These are phyloP conservation scores for Heterohyrax brucei DNA, from an alignment of 2,797 vertebrate species.

Conservation along the genomic window DNA sequence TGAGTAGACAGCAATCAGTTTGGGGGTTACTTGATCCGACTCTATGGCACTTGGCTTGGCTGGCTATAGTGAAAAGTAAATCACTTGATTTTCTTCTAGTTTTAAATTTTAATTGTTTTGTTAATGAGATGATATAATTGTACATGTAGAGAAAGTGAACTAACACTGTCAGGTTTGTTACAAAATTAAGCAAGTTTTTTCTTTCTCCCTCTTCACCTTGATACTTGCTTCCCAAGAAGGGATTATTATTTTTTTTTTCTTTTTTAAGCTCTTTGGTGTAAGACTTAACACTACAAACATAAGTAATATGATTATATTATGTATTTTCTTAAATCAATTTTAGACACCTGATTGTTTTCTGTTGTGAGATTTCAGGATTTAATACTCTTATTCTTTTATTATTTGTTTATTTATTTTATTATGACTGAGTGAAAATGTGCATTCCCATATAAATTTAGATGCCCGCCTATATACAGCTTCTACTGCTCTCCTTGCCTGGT, in stretches of 20 bases:
- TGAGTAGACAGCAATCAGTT: too few relatives aligned
- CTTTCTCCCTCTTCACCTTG: not conserved
- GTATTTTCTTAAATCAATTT: conserved; percentile 16
- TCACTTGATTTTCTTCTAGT: not conserved
- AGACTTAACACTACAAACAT: not conserved
- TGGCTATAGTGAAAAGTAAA: not conserved
- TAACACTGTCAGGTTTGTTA: not conserved
- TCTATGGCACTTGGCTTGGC: too few relatives aligned
- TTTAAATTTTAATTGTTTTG: conserved; percentile 26
- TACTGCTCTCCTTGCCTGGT: too few relatives aligned
- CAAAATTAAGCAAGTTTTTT: not conserved
- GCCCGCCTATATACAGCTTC: too few relatives aligned
- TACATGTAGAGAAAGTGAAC: not conserved
- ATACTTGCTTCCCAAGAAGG: not conserved
- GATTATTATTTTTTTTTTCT: not conserved
- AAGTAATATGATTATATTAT: not conserved
- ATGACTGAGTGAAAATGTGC: too few relatives aligned
- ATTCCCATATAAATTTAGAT: too few relatives aligned
- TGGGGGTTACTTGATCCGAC: too few relatives aligned
- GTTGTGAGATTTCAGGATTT: not conserved
- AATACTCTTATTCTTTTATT: not conserved
- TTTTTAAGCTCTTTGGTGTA: not conserved
- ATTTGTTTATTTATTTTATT: too few relatives aligned
- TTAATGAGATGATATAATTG: not conserved
- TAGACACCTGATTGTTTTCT: not conserved